phyloP scores from a whole-genome alignment of 2,888 invertebrate genomes.

The Synergus itoensis region DNA sequence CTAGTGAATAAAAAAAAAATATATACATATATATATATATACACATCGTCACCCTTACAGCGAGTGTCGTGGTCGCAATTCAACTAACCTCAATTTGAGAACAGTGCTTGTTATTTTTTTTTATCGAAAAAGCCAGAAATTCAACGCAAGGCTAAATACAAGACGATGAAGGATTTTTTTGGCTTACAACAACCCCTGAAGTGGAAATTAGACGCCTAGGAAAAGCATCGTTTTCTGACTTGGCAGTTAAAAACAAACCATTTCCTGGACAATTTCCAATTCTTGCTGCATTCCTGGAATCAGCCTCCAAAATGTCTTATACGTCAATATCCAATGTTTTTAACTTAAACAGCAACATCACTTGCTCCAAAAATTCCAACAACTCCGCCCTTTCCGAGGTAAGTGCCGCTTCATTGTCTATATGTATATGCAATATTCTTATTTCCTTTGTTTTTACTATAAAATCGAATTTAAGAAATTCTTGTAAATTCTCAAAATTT shows the following conservation, averaged over 20 bases:
- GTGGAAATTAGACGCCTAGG: not conserved
- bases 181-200: not conserved
- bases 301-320: slow-evolving; percentile 28
- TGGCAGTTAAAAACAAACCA: not conserved
- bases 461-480: not conserved
- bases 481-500: not conserved
- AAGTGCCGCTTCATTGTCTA: slow-evolving; percentile 16
- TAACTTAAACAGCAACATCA: slow-evolving; percentile 36
- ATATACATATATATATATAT: not conserved
- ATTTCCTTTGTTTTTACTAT: slow-evolving; percentile 16
- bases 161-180: not conserved
- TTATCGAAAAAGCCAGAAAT: not conserved
- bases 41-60: not conserved
- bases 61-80: not conserved
- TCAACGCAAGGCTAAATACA: not conserved
- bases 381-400: slow-evolving; percentile 39
- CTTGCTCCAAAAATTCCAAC: slow-evolving; percentile 24
- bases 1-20: not conserved
- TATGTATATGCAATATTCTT: not conserved
- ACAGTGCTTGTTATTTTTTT: not conserved
- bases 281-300: slow-evolving; percentile 1
- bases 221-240: slow-evolving; percentile 28
- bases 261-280: not conserved
- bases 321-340: slow-evolving; percentile 29
- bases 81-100: slow-evolving; percentile 32